phyloP scores from a whole-genome alignment of 2,888 invertebrate genomes.

The Drosophila birchii region DNA sequence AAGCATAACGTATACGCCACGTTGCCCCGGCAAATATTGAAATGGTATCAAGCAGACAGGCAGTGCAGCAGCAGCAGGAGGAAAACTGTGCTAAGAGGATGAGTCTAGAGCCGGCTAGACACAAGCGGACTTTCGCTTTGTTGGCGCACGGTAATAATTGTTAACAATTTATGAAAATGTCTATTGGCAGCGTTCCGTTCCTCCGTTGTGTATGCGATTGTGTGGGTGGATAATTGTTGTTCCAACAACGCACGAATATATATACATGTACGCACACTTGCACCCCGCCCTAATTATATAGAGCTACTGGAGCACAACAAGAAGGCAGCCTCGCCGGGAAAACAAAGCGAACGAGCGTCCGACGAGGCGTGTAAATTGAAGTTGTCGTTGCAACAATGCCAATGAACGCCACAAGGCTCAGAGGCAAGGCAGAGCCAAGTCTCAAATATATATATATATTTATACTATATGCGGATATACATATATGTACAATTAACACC shows the following conservation, averaged over 20 bases:
- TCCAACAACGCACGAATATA: slow-evolving; percentile 29
- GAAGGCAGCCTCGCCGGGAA: slow-evolving; percentile 27
- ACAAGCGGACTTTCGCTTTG: slow-evolving; percentile 51
- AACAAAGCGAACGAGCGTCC: slow-evolving; percentile 44
- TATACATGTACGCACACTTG: slow-evolving; percentile 14
- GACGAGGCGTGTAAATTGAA: slow-evolving; percentile 61
- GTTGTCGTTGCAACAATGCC: slow-evolving; percentile 51
- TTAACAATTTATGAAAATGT: slow-evolving; percentile 75
- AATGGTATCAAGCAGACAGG: slow-evolving; percentile 39
- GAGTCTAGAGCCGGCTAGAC: slow-evolving; percentile 28
- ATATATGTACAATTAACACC: slow-evolving; percentile 52
- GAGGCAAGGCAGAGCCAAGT: not conserved
- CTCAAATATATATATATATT: slow-evolving; percentile 19
- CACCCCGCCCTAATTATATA: slow-evolving; percentile 61
- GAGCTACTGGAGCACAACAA: slow-evolving; percentile 47
- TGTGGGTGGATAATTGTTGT: slow-evolving; percentile 43
- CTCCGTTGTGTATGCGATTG: slow-evolving; percentile 34
- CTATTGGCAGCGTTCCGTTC: slow-evolving; percentile 45
- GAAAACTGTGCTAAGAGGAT: slow-evolving; percentile 12
- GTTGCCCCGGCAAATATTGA: slow-evolving; percentile 57
- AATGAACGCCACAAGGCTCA: slow-evolving; percentile 38
- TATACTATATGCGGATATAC: not conserved
- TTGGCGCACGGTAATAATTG: slow-evolving; percentile 59
- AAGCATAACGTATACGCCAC: slow-evolving; percentile 44
- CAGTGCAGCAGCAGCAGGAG: not conserved